Evolutionary conservation across 2,113 vertebrate species (phyloP), one percentile per base, ranked within the genome.

Genomic region (Apteryx owenii): DNA sequence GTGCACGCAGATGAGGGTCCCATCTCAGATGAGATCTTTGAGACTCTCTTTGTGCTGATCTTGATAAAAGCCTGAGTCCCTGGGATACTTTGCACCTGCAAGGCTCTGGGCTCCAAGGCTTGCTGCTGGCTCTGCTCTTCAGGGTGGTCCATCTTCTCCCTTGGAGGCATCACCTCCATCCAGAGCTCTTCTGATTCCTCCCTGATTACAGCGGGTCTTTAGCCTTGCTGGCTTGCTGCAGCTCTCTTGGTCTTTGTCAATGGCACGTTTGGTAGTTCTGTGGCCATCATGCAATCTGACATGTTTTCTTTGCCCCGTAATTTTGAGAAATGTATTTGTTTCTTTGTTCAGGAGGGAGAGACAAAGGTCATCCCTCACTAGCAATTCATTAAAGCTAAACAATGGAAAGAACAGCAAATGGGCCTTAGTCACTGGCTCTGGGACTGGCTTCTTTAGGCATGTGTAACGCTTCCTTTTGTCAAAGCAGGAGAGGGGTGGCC

Each of bases 341-440:
- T 82, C 87, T 93, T 95, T 95, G 86, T 94, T 91, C 78, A 82
- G 91, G 73, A 91, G 38, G n/a, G 51, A 97, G 66, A 96, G 51
- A 66, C 77, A 97, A 95, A 96, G 95, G 87, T 95, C 96, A 93
- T 66, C 93, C 90, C 65, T 96, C 3, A 2, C 92, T 92, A 94
- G 78, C 86, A 94, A 93, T 70, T 95, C 89, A 90, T 95, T 92
- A 93, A 68, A 81, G 77, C 21, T 82, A 95, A 96, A 97, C 96
- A 97, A 96, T 97, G 91, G 95, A 94, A 93, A 95, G 94, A 96
- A 88, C 92, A 93, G 93, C 75, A 78, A 68, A 85, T 3, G 56
- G 73, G 18, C 40, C 46, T 9, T 40, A 48, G 81, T 31, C 56
- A 22, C 73, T 56, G 58, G 68, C 82, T 76, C 79, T 89, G 89